Evolutionary conservation across 2,888 invertebrate species (phyloP).

Genomic region (Perizoma affinitatum): DNA sequence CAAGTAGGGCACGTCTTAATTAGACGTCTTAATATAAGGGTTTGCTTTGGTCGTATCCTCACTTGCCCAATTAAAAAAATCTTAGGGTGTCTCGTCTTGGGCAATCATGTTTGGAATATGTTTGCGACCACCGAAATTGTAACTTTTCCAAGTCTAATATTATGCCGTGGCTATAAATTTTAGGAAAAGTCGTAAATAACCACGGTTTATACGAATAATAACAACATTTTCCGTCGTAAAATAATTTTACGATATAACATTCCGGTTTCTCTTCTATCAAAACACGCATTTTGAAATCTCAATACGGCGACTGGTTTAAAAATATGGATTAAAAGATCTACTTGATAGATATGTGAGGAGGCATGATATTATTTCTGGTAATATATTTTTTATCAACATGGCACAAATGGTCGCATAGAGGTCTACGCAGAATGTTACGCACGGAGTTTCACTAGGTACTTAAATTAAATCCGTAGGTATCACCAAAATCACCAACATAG

Average conservation of each 20-base stretch:
- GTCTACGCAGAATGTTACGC: no score
- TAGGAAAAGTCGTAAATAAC: constrained; percentile 68
- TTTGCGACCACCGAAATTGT: constrained; percentile 31
- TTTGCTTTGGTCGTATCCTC: no score
- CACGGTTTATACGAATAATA: constrained; percentile 61
- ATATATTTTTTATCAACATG: not conserved
- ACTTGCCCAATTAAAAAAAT: no score
- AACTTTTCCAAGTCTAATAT: constrained; percentile 34
- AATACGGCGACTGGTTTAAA: constrained; percentile 36
- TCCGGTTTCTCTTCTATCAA: constrained; percentile 55
- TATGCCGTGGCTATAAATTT: constrained; percentile 50
- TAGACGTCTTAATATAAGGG: no score
- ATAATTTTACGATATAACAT: constrained; percentile 69
- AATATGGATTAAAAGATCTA: constrained; percentile 37
- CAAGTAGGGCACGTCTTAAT: no score
- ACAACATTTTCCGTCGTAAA: constrained; percentile 68
- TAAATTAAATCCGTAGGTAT: no score
- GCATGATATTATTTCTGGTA: no score
- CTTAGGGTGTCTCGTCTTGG: not conserved
- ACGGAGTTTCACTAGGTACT: no score
- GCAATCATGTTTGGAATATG: not conserved
- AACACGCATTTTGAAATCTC: constrained; percentile 57
- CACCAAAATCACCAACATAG: no score
- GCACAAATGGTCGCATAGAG: not conserved
- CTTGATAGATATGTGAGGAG: constrained; percentile 1